Evolutionary conservation across 2,888 invertebrate species (phyloP).

Genomic region (Notodonta ziczac): DNA sequence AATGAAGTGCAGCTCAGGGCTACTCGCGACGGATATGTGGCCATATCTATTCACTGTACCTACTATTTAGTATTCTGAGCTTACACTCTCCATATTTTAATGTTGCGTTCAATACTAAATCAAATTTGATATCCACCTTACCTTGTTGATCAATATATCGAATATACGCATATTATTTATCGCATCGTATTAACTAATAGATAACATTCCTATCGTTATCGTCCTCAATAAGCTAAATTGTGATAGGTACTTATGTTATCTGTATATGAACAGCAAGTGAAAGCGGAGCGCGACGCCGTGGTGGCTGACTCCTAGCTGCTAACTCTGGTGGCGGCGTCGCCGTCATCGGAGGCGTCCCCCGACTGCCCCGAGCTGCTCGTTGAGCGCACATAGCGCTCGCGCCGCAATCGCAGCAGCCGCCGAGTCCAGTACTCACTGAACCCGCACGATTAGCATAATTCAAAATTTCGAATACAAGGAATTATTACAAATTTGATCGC

Average conservation of each 20-base stretch:
- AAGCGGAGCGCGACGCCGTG: conserved; percentile 88
- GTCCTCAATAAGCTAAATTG: background rate
- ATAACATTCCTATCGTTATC: background rate
- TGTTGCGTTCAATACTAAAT: background rate
- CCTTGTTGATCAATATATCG: background rate
- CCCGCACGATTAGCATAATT: conserved; percentile 4
- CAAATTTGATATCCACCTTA: background rate
- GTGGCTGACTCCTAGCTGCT: conserved; percentile 80
- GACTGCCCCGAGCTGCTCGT: conserved; percentile 36
- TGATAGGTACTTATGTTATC: background rate
- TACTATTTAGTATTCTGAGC: no score
- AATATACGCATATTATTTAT: background rate
- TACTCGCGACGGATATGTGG: no score
- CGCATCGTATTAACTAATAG: background rate
- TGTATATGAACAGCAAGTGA: conserved; percentile 84
- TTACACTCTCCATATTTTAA: no score
- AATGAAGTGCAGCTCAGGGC: no score
- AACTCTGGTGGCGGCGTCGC: conserved; percentile 54
- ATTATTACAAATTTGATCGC: background rate
- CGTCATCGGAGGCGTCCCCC: conserved; percentile 32
- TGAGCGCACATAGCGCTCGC: conserved; percentile 22
- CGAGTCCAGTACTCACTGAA: conserved; percentile 6
- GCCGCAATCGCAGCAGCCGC: conserved; percentile 5
- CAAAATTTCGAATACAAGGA: background rate
- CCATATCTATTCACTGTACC: no score